A percentile compares a stretch with the other conserved stretches of the same genome.
Evolutionary conservation across 2,888 invertebrate species (phyloP).

Genomic region (Mactromeris polynyma): DNA sequence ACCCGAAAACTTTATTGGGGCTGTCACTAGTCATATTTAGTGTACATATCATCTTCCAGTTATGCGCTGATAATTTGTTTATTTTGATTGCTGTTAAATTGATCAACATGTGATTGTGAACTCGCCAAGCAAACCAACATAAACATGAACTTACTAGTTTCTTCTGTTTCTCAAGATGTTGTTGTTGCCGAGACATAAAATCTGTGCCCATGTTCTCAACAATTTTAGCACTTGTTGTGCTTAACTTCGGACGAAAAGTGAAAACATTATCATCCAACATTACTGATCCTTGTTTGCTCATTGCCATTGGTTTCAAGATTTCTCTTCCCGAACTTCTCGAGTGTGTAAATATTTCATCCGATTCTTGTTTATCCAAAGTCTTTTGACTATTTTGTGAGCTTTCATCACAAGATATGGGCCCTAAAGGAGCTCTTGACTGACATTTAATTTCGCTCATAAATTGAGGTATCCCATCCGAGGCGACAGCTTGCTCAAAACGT

Average conservation of each 20-base stretch:
- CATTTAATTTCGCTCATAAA: constrained; percentile 79
- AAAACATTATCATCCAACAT: constrained; percentile 80
- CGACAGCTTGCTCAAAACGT: constrained; percentile 69
- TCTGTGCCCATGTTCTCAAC: constrained; percentile 82
- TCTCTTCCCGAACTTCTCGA: constrained; percentile 44
- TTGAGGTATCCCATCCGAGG: constrained; percentile 72
- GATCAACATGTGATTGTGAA: too few relatives aligned
- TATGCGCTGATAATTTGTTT: too few relatives aligned
- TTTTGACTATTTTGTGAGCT: constrained; percentile 10
- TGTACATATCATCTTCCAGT: too few relatives aligned
- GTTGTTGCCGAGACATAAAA: constrained; percentile 83
- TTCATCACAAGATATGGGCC: constrained; percentile 69
- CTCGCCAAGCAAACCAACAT: neutral
- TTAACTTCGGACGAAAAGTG: constrained; percentile 82
- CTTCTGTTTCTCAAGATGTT: constrained; percentile 81
- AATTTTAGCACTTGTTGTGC: constrained; percentile 79
- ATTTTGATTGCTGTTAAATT: too few relatives aligned
- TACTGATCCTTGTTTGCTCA: constrained; percentile 70
- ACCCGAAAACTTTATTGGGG: too few relatives aligned
- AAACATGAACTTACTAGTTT: constrained; percentile 78
- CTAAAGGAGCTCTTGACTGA: constrained; percentile 72
- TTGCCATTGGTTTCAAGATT: constrained; percentile 66
- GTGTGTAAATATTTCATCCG: constrained; percentile 12
- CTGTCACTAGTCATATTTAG: too few relatives aligned
- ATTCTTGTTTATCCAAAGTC: constrained; percentile 25